phyloP scores from a whole-genome alignment of 2,113 vertebrate genomes.

The Mesembrinibis cayennensis region DNA sequence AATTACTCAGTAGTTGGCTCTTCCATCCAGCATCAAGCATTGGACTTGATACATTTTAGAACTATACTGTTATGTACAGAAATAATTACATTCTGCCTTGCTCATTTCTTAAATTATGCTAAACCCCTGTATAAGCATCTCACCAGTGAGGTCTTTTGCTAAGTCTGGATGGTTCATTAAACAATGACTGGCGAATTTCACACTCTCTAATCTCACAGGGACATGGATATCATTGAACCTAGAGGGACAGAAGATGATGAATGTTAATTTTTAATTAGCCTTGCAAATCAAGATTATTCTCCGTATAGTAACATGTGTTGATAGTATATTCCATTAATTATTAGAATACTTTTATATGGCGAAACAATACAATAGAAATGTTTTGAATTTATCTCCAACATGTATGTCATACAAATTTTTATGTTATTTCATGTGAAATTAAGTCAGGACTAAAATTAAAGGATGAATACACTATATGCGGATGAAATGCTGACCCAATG shows the following conservation, averaged over 20 bases:
- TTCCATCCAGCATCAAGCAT: background rate
- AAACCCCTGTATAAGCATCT: constrained; percentile 34
- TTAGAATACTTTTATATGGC: background rate
- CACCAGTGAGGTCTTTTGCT: constrained; percentile 97
- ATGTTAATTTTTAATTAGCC: constrained; percentile 62
- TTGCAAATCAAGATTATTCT: constrained; percentile 33
- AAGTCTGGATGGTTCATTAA: constrained; percentile 99
- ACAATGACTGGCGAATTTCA: constrained; percentile 99
- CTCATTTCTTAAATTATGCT: background rate
- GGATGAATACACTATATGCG: accelerated
- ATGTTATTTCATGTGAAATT: background rate
- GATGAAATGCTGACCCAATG: background rate
- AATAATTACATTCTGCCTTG: background rate
- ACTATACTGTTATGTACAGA: background rate
- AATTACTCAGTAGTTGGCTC: background rate
- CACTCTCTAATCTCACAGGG: constrained; percentile 97
- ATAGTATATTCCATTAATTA: background rate
- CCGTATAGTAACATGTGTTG: background rate
- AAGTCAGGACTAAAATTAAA: background rate
- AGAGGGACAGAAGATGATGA: constrained; percentile 30
- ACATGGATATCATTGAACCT: constrained; percentile 99
- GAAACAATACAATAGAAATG: background rate
- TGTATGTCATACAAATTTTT: background rate
- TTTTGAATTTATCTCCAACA: background rate
- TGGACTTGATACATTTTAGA: background rate